Percentiles rank a stretch among this genome's conserved stretches.
These are phyloP conservation scores for Caenorhabditis remanei DNA, from an alignment of 1,140 invertebrate species.

Conservation along the genomic window DNA sequence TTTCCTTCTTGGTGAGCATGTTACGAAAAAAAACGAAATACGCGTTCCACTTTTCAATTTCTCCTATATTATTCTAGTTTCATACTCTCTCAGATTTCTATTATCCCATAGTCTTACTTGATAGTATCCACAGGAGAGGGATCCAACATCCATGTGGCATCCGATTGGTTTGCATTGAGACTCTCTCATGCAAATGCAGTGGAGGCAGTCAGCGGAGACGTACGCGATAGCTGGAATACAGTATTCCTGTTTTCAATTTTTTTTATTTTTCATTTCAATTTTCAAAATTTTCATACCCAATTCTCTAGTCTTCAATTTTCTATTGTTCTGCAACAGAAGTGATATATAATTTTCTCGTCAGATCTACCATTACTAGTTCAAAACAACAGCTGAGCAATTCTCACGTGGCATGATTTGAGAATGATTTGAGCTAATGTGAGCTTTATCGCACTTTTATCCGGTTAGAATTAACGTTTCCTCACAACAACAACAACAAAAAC, in stretches of 20 bases:
- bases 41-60: background rate
- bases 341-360: background rate
- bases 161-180: conserved; percentile 74
- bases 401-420: background rate
- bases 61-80: background rate
- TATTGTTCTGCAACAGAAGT: background rate
- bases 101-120: conserved; percentile 65
- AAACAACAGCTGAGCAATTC: background rate
- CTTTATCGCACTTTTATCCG: conserved; percentile 5
- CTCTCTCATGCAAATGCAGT: conserved; percentile 70
- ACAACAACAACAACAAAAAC: background rate
- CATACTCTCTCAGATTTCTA: background rate
- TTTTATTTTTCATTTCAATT: background rate
- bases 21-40: background rate
- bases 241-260: background rate
- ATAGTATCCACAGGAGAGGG: conserved; percentile 78
- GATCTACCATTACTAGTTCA: background rate
- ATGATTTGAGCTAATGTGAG: background rate
- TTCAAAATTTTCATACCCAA: background rate
- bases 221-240: conserved; percentile 52
- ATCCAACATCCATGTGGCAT: conserved; percentile 75
- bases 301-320: background rate
- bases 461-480: background rate
- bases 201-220: conserved; percentile 61
- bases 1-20: background rate